Conservation (phyloP, 2,113 vertebrate genomes). For the Scalopus aquaticus region DNA sequence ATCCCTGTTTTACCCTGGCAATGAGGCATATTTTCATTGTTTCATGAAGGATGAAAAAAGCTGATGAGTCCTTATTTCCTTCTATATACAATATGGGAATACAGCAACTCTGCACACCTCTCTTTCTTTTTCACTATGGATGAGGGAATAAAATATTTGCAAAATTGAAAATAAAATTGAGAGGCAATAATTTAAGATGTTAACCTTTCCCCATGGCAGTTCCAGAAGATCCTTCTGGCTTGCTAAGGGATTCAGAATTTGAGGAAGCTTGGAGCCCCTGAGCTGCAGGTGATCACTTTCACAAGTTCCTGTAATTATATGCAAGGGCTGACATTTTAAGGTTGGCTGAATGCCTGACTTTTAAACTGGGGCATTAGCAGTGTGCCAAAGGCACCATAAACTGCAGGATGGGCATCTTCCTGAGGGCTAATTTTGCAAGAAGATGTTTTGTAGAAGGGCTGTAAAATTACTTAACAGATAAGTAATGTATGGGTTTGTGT, state of each 20-base stretch:
- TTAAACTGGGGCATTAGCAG: conserved; percentile 28
- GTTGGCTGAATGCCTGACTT: conserved; percentile 44
- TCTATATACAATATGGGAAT: background rate
- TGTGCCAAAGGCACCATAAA: conserved; percentile 4
- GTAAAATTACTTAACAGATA: conserved; percentile 18
- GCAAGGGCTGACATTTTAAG: conserved; percentile 67
- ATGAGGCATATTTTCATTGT: conserved; percentile 58
- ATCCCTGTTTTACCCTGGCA: background rate
- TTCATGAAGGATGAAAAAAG: conserved; percentile 62
- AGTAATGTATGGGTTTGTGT: conserved; percentile 28
- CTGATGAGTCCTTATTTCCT: conserved; percentile 52
- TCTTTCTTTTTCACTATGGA: conserved; percentile 19
- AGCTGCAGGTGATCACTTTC: conserved; percentile 43
- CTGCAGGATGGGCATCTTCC: conserved; percentile 16
- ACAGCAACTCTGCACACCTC: conserved; percentile 30
- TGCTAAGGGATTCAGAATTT: conserved; percentile 44
- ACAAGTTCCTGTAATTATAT: conserved; percentile 61
- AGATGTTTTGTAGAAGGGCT: background rate
- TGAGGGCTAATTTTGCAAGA: conserved; percentile 47
- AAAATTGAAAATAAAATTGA: conserved; percentile 52
- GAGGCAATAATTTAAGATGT: conserved; percentile 44
- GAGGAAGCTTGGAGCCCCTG: background rate
- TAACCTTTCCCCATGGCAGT: conserved; percentile 17
- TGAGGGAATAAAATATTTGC: conserved; percentile 53
- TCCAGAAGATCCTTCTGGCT: background rate